Evolutionary conservation across 2,113 vertebrate genomes (phyloP), one percentile per base, ranked within the genome.

Genomic region (Hypomesus transpacificus): DNA sequence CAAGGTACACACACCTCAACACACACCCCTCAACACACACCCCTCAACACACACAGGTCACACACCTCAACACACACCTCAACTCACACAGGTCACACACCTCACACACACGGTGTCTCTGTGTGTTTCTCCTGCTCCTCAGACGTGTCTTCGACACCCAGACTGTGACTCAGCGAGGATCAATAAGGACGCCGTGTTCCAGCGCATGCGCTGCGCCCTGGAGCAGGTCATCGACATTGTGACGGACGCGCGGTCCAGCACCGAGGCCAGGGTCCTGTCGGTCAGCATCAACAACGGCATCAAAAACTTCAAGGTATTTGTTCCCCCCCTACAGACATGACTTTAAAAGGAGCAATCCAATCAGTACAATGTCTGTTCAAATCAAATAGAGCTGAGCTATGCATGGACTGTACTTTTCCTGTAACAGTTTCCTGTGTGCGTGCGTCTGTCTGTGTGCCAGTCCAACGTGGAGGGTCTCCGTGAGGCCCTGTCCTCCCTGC

Each of bases 131-230:
- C 16, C 54, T 60, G 20, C 14, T 13, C n/a, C 24, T n/a, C 90
- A 99, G 97, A 98, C 97, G 4, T 99, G 97, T 90, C 94, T 99
- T 69, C 92, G 97, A 89, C 97, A 99, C 80, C 97, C 97, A n/a
- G 96, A 95, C 84, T 99, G 97, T 24, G 97, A 98, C 87, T 99
- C 97, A 1, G 97, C 97, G 6, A 92, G 95, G 68, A 92, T 95
- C 90, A 99, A 99, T 91, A 98, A 98, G 89, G 95, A 94, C 59
- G 95, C 93, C 1, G 97, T 99, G 70, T 99, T 99, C 88, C 93
- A 95, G 80, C 93, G 97, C 50, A 99, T 98, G 96, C 94, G 95
- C 77, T 86, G 93, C 58, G 96, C 97, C 70, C 90, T 99, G 92
- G 95, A 96, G 84, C 96, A 98, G 84, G 96, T 99, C 74, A 96